Base-by-base conservation (phyloP, 1,140 invertebrate genomes). In the Macrosteles quadrilineatus region DNA sequence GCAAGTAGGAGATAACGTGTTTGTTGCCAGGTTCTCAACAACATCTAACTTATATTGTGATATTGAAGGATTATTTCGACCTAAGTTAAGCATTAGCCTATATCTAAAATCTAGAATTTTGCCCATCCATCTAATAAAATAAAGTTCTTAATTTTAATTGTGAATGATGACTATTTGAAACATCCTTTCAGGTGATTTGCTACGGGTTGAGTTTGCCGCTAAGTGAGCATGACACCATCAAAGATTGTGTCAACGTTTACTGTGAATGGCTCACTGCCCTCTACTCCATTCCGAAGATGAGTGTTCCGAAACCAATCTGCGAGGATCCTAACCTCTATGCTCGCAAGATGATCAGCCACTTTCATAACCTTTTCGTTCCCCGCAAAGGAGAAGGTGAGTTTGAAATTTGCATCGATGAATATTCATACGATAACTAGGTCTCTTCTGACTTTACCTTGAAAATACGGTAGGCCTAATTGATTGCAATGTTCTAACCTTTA, bases 321-420 rank as follows among this genome's bases (percentile, higher is more conserved):
- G 91, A 95, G 63, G 92, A 97, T 79, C 93, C 97, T 0, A 96
- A 97, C 79, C 86, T 91, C 68, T 98, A 97, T 83, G 91, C 94
- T 0, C 85, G 93, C 72, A 93, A 91, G 80, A 98, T 99, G 73
- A 90, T 98, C 27, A 87, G 89, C 62, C 96, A 98, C 82, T 88
- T 98, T 69, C 92, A 97, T 77, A 97, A 98, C 83, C 84, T 98
- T 50, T 99, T 98, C 83, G 89, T 97, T 45, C 96, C 96, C n/a
- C 83, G 96, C 57, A 90, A 91, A 78, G 92, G 92, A 75, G 92
- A 95, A 87, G 92, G 93, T 95, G 86, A 85, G 83, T 65, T 40
- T 57, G 4, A 36, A 62, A 31, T 32, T 17, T 25, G 43, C 43
- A 57, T 59, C 45, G 19, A 30, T 14, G 36, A 31, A 67, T 57